Base-by-base conservation (phyloP, 1,140 invertebrate genomes). In the fruit fly (Drosophila melanogaster) region DNA sequence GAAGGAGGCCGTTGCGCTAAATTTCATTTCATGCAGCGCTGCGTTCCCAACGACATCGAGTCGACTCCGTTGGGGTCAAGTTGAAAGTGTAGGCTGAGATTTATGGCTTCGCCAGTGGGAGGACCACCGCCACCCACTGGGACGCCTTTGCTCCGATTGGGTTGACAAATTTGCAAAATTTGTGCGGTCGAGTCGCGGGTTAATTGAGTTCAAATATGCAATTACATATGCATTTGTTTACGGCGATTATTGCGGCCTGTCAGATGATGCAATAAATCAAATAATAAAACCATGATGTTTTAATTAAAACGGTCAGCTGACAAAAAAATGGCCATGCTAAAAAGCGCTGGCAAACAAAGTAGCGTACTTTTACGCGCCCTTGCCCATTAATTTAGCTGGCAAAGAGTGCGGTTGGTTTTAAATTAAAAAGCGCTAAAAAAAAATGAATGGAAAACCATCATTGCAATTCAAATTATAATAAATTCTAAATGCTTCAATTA, bases 151-250 rank as follows among this genome's bases (percentile, higher is more conserved):
- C 59, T 46, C 37, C 41, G 17, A 17, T 40, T 37, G 46, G 19
- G 24, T 19, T 66, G 72, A 76, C 72, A 76, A 76, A 76, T 76
- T 53, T 76, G 71, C 60, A 76, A 62, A 74, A 84, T 75, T 69
- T 69, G 58, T 62, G 79, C 59, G 80, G 61, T 64, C 75, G 66
- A 67, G 64, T 56, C 58, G 54, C 54, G 72, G 55, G 72, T 84
- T 84, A 84, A 84, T 84, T 84, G 81, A 84, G 81, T 80, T 84
- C 77, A 84, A 84, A 84, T 85, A 84, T 80, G 81, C 81, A 85
- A 80, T 84, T 80, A 80, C 66, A 81, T 66, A 85, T 80, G 71
- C 66, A 72, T 84, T 79, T 80, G 71, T 76, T 76, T 73, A 49
- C 44, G 55, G 53, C 77, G 40, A 61, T 59, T 81, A 79, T 57